Evolutionary conservation across 1,140 invertebrate species (phyloP).

Genomic region (Drosophila arizonae): DNA sequence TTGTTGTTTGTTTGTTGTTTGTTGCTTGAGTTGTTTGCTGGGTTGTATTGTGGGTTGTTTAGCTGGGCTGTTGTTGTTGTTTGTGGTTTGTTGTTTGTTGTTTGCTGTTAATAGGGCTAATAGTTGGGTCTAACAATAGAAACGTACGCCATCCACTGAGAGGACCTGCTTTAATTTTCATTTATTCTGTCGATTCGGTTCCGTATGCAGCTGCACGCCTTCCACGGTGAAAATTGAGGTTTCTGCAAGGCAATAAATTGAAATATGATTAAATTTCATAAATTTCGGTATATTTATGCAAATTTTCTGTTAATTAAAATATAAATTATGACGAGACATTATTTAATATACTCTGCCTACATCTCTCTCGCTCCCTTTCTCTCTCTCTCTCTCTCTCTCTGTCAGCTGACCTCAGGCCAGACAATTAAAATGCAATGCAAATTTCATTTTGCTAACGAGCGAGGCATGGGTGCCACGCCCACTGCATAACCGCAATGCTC

Average conservation of each 20-base stretch:
- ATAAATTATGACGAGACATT: constrained; percentile 56
- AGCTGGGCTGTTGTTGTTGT: constrained; percentile 12
- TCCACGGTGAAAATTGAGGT: constrained; percentile 96
- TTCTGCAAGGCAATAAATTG: constrained; percentile 85
- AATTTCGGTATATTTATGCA: neutral
- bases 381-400: neutral
- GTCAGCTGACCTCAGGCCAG: constrained; percentile 10
- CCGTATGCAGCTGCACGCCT: constrained; percentile 90
- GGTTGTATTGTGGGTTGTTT: constrained; percentile 17
- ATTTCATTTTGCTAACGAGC: constrained; percentile 55
- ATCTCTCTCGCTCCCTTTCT: neutral
- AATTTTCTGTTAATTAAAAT: constrained; percentile 48
- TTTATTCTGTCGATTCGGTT: constrained; percentile 84
- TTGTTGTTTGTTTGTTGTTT: constrained; percentile 26
- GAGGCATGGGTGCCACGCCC: neutral
- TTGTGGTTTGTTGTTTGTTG: constrained; percentile 25
- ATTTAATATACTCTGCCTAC: constrained; percentile 70
- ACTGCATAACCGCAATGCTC: constrained; percentile 16
- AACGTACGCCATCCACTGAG: constrained; percentile 83
- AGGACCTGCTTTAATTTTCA: constrained; percentile 84
- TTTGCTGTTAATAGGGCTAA: constrained; percentile 5
- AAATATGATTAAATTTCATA: neutral
- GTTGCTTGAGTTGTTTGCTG: constrained; percentile 29
- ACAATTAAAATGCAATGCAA: constrained; percentile 72
- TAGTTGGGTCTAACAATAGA: constrained; percentile 78